phyloP scores from a whole-genome alignment of 1,140 invertebrate genomes.

The Alviniconcha marisindica region DNA sequence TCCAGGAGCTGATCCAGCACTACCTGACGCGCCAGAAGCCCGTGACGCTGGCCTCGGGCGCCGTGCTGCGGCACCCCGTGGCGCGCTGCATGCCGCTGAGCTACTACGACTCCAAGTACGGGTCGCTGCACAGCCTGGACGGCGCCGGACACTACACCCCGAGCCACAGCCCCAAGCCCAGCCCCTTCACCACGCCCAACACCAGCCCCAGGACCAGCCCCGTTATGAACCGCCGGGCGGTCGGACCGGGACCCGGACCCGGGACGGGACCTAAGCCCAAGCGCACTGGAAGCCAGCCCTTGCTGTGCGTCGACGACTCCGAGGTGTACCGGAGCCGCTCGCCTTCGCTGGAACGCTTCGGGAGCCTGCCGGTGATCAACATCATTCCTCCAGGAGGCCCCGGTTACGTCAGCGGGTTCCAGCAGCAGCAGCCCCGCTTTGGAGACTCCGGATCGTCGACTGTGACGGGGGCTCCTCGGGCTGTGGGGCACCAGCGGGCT shows the following conservation, averaged over 20 bases:
- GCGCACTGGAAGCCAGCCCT: constrained; percentile 47
- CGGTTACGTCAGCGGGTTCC: constrained; percentile 23
- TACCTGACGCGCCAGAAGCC: constrained; percentile 93
- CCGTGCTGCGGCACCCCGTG: constrained; percentile 87
- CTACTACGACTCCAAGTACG: constrained; percentile 81
- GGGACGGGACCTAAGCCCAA: too few relatives aligned
- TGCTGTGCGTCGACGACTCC: constrained; percentile 21
- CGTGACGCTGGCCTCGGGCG: constrained; percentile 91
- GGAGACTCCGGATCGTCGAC: not conserved
- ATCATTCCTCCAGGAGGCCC: constrained; percentile 43
- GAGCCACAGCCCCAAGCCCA: constrained; percentile 55
- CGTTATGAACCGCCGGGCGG: constrained; percentile 45
- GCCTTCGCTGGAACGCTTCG: constrained; percentile 61
- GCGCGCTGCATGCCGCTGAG: constrained; percentile 83
- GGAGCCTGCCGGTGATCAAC: constrained; percentile 64
- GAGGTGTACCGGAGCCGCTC: constrained; percentile 35
- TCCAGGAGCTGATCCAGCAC: constrained; percentile 94
- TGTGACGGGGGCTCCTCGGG: not conserved
- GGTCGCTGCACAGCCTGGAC: constrained; percentile 58
- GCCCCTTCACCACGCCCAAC: constrained; percentile 54
- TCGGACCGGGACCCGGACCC: too few relatives aligned
- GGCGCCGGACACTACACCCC: constrained; percentile 47
- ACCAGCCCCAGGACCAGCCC: constrained; percentile 58
- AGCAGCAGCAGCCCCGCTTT: not conserved
- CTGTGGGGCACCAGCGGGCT: constrained; percentile 58